phyloP scores from a whole-genome alignment of 64 coral and sea anemone genomes.

The Montipora capricornis region DNA sequence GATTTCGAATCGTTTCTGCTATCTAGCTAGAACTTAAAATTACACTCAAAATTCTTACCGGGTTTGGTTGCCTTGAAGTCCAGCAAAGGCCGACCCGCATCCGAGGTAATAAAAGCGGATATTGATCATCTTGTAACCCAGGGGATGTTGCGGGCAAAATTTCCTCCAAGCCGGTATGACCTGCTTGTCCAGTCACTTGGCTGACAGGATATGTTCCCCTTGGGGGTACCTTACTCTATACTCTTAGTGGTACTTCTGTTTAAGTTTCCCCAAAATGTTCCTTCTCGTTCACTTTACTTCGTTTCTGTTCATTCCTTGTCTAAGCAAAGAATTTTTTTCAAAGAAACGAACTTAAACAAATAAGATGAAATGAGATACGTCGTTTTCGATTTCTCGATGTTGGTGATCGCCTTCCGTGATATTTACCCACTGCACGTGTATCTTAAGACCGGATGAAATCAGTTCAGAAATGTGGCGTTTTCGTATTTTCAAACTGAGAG shows the following conservation, averaged over 20 bases:
- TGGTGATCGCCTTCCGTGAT: background rate
- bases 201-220: background rate
- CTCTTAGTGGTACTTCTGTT: too few relatives aligned
- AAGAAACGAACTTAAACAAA: background rate
- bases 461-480: background rate
- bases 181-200: constrained; percentile 32
- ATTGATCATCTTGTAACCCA: constrained; percentile 30
- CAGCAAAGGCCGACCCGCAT: background rate
- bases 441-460: background rate
- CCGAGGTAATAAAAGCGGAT: constrained; percentile 24
- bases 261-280: background rate
- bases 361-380: background rate
- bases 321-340: background rate
- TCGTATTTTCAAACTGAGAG: background rate
- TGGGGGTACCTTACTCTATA: too few relatives aligned
- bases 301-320: background rate
- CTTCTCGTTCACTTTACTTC: background rate
- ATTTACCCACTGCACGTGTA: background rate
- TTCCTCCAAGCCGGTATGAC: constrained; percentile 2
- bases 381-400: background rate
- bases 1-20: background rate
- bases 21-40: background rate
- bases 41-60: background rate
- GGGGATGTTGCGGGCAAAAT: background rate
- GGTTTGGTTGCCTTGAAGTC: constrained; percentile 17